phyloP scores from a whole-genome alignment of 2,113 vertebrate species.

The Calyptomena viridis region DNA sequence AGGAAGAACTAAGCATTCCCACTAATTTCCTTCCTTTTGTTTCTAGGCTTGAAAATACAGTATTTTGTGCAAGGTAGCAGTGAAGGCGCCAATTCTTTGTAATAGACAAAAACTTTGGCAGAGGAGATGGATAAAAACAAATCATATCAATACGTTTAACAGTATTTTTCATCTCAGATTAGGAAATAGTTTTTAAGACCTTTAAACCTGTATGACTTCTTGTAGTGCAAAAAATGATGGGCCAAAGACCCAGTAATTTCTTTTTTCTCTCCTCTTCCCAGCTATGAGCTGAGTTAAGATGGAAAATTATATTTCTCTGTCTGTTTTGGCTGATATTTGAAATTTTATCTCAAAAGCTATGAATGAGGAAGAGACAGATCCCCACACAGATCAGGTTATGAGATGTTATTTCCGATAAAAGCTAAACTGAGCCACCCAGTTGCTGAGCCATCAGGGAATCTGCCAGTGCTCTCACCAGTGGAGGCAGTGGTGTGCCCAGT shows the following conservation, averaged over 20 bases:
- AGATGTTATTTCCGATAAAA: neutral
- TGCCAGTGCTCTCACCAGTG: neutral
- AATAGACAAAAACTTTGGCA: neutral
- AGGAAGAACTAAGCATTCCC: neutral
- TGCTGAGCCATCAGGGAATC: neutral
- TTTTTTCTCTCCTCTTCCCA: neutral
- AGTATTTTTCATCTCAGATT: neutral
- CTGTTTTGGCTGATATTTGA: neutral
- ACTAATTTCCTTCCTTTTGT: neutral
- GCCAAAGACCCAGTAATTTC: neutral
- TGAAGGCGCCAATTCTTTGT: neutral
- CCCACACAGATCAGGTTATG: neutral
- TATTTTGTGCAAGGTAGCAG: neutral
- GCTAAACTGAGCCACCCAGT: neutral
- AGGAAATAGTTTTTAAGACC: neutral
- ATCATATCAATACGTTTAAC: neutral
- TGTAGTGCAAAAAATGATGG: neutral
- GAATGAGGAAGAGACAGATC: neutral
- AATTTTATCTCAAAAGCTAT: neutral
- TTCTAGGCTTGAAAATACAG: neutral
- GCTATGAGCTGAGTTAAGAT: neutral
- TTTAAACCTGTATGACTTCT: neutral
- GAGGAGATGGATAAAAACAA: neutral
- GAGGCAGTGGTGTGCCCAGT: rapidly evolving
- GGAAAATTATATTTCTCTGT: neutral